Evolutionary conservation across 2,797 vertebrate genomes (phyloP), one percentile per base, ranked within the genome.

Genomic region (Bufotes viridis): DNA sequence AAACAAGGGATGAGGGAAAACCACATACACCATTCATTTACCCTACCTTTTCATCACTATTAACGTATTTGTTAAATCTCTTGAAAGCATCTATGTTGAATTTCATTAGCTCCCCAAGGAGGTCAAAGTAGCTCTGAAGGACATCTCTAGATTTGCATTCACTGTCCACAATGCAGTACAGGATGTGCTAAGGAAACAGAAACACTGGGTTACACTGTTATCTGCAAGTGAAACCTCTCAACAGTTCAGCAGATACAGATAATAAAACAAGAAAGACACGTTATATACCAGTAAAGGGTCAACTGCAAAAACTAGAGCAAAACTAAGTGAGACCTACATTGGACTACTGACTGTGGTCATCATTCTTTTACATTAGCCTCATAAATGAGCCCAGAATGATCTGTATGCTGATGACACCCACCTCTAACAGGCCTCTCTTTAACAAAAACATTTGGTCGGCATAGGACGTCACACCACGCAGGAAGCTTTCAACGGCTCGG

Each of bases 371-470:
- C 24, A 69, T 69, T 24, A 9, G 9, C 20, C 7, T 67, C 63
- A 26, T 4, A 3, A 26, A 26, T 29, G 24, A 69, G n/a, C 9
- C 12, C 20, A n/a, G 18, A 10, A 34, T 10, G 34, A 49, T 29
- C 70, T 49, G 17, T 1, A 5, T 53, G 1, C 2, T 9, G 20
- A 53, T n/a, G 74, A 76, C 24, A 14, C 84, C 94, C 93, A 99
- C 98, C 97, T 99, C 98, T 90, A 99, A 92, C 57, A 99, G 95
- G 51, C 98, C 98, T 90, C 98, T 96, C 93, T 98, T 99, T 74
- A 99, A 93, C 91, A 99, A 96, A 92, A 99, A 99, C 96, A 99
- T 98, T 95, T 99, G 98, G 93, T 99, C 98, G 88, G 98, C 98
- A 91, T 99, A 99, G 80, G 98, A 99, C 26, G 98, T 99, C 91